Conservation (phyloP, 2,888 invertebrate genomes). For the Mechanitis mazaeus region DNA sequence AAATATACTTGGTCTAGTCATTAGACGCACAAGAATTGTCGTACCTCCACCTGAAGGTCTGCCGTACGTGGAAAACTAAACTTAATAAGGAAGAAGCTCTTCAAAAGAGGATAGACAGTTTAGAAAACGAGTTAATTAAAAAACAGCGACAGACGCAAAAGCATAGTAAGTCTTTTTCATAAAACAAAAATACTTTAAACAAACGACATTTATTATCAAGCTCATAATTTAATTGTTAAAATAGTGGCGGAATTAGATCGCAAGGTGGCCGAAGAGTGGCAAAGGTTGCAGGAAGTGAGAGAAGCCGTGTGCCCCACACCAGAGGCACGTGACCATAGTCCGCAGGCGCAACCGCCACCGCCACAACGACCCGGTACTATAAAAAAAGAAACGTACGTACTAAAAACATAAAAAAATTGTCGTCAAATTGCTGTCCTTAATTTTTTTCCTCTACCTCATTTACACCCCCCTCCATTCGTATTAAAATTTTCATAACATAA, state of each 20-base stretch:
- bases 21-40: conserved; percentile 73
- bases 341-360: conserved; percentile 17
- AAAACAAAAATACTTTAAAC: conserved; percentile 7
- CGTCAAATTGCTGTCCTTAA: neutral
- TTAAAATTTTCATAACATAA: no score
- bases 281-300: conserved; percentile 55
- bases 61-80: conserved; percentile 67
- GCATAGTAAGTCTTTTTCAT: conserved; percentile 53
- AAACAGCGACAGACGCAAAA: conserved; percentile 69
- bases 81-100: conserved; percentile 61
- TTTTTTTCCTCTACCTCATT: neutral
- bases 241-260: conserved; percentile 63
- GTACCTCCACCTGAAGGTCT: conserved; percentile 72
- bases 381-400: conserved; percentile 32
- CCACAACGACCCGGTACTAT: neutral
- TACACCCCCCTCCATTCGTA: no score
- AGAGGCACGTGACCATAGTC: conserved; percentile 30
- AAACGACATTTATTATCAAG: neutral
- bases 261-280: conserved; percentile 58
- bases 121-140: conserved; percentile 65
- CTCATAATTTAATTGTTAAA: conserved; percentile 6
- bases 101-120: conserved; percentile 59
- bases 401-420: neutral
- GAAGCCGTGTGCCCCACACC: conserved; percentile 53
- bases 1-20: conserved; percentile 43